phyloP scores from a whole-genome alignment of 2,797 vertebrate species.

The Hippocampus kuda region DNA sequence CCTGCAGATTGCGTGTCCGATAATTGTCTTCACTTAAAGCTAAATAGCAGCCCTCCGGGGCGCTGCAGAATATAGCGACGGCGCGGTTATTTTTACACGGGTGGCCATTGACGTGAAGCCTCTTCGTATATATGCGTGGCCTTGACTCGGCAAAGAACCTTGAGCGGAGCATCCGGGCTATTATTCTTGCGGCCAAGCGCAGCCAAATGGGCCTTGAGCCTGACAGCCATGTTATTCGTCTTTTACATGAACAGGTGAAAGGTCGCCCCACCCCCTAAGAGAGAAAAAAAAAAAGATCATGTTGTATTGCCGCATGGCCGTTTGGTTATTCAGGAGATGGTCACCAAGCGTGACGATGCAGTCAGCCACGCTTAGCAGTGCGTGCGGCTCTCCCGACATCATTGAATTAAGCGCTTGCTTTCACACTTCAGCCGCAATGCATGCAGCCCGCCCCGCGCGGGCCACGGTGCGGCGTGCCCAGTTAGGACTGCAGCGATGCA shows the following conservation, averaged over 20 bases:
- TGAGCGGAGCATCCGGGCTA: background rate
- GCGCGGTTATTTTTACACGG: slow-evolving; percentile 49
- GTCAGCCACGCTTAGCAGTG: slow-evolving; percentile 5
- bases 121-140: background rate
- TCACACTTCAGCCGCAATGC: slow-evolving; percentile 4
- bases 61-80: slow-evolving; percentile 39
- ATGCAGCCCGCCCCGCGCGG: background rate
- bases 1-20: slow-evolving; percentile 61
- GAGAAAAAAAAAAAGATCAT: background rate
- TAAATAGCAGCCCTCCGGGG: slow-evolving; percentile 46
- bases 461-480: background rate
- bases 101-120: slow-evolving; percentile 17
- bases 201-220: background rate
- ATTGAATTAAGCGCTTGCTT: slow-evolving; percentile 14
- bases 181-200: background rate
- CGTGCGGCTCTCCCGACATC: slow-evolving; percentile 9
- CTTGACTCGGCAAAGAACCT: slow-evolving; percentile 6
- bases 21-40: slow-evolving; percentile 57
- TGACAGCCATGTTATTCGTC: slow-evolving; percentile 1
- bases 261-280: background rate
- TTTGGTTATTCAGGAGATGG: background rate
- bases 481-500: background rate
- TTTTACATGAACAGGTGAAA: background rate
- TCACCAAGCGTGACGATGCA: slow-evolving; percentile 9
- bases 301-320: background rate